Evolutionary conservation across 2,113 vertebrate genomes (phyloP).

Genomic region (Notarius lentiginosus): DNA sequence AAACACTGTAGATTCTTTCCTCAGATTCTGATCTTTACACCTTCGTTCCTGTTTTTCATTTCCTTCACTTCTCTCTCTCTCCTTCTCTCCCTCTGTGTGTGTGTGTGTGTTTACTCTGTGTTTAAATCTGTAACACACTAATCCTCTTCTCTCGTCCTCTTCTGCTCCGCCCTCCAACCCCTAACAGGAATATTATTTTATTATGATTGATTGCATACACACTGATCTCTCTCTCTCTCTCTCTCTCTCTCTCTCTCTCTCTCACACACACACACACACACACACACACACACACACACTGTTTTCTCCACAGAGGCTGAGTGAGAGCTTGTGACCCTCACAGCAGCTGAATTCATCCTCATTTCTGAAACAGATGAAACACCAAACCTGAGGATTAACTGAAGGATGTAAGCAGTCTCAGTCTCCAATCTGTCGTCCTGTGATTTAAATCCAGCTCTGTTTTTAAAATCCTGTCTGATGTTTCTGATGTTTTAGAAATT

Average conservation of each 20-base stretch:
- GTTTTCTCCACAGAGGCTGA: not conserved
- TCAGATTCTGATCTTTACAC: not conserved
- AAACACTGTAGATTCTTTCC: not conserved
- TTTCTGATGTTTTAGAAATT: not conserved
- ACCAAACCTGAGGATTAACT: not conserved
- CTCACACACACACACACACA: not conserved
- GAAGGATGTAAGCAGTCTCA: not conserved
- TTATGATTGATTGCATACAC: not conserved
- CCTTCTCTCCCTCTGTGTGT: not conserved
- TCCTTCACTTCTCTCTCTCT: not conserved
- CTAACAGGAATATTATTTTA: not conserved
- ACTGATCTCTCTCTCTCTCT: too few species aligned
- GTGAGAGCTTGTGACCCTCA: not conserved
- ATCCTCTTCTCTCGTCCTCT: not conserved
- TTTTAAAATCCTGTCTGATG: not conserved
- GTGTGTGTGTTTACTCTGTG: not conserved
- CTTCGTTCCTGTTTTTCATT: not conserved
- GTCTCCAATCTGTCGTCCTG: not conserved
- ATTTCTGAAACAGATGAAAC: not conserved
- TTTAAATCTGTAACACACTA: not conserved
- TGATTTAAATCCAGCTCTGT: not conserved
- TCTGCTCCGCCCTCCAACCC: not conserved
- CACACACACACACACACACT: not conserved
- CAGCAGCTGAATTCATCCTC: not conserved
- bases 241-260: too few species aligned